Evolutionary conservation across 2,888 invertebrate species (phyloP), one percentile per base, ranked within the genome.

Genomic region (Drosophila formosana): DNA sequence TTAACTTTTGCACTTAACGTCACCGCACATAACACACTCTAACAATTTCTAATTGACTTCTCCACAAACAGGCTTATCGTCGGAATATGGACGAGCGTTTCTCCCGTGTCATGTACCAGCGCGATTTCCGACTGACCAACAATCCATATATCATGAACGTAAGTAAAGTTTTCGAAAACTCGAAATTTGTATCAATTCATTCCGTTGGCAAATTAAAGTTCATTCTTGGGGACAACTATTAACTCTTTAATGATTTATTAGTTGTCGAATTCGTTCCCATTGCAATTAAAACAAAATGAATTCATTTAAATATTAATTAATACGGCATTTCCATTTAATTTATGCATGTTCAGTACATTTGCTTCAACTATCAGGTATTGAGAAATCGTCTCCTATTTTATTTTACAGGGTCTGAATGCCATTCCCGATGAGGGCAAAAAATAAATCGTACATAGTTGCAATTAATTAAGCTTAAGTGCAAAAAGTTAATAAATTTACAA

Each of bases 111-210:
- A 90, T 93, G 76, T 96, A 95, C 89, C 93, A 94, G 73, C 93
- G 96, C 72, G 95, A 96, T 83, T 81, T 90, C 66, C 93, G 95
- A 85, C 84, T 96, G 50, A 94, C 94, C 63, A 94, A 94, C 56
- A 93, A 94, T 90, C 94, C 95, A 7, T 96, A 95, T 89, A 91
- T 93, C 72, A 92, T 94, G 73, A 93, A 93, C 87, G 95, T 95
- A 91, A 93, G 94, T 78, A 49, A 60, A 90, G 64, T 52, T 39
- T 64, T 41, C 50, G 25, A 46, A 43, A 28, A 11, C 26, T 46
- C 43, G 45, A 43, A 28, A 26, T 7, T 39, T 6, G 25, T n/a
- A 18, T 34, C 57, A 11, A 23, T 51, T 37, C n/a, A 4, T 45
- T 30, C 23, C 9, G 13, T 28, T 41, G 4, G 11, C 30, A 37